Percentiles rank a stretch among this genome's conserved stretches.
phyloP scores from a whole-genome alignment of 2,888 invertebrate species.

The Trichogramma evanescens region DNA sequence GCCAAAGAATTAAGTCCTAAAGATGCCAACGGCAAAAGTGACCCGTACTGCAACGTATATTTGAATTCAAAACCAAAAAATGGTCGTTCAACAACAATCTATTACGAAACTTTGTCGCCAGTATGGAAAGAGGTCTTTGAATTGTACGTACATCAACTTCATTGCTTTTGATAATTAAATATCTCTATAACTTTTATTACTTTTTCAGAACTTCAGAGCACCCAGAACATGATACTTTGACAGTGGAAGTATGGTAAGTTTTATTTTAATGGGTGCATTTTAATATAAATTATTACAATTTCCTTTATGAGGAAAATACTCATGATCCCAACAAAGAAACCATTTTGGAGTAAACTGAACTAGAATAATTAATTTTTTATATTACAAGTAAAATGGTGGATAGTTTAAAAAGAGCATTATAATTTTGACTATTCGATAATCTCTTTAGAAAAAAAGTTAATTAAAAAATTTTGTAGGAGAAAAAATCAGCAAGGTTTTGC shows the following conservation, averaged over 20 bases:
- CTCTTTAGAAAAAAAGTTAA: too few relatives aligned
- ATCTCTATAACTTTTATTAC: neutral
- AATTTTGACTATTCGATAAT: too few relatives aligned
- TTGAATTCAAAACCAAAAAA: slow-evolving; percentile 69
- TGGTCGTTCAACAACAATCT: slow-evolving; percentile 85
- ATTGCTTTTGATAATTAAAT: neutral
- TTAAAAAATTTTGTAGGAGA: too few relatives aligned
- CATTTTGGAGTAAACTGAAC: too few relatives aligned
- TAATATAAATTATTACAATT: too few relatives aligned
- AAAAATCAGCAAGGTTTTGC: too few relatives aligned
- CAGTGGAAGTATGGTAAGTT: slow-evolving; percentile 73
- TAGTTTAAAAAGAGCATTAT: too few relatives aligned
- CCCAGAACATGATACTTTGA: slow-evolving; percentile 66
- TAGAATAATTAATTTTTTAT: too few relatives aligned
- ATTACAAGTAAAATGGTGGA: too few relatives aligned
- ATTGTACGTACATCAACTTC: slow-evolving; percentile 59
- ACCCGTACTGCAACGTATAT: slow-evolving; percentile 92
- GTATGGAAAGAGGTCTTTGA: slow-evolving; percentile 96
- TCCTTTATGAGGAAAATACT: too few relatives aligned
- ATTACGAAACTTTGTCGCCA: slow-evolving; percentile 80
- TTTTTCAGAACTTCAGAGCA: slow-evolving; percentile 66
- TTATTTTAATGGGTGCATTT: too few relatives aligned
- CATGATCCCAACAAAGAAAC: too few relatives aligned
- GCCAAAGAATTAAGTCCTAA: slow-evolving; percentile 80
- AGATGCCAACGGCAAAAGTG: slow-evolving; percentile 85